Base-by-base conservation (phyloP, 2,797 vertebrate genomes). In the Emys orbicularis region DNA sequence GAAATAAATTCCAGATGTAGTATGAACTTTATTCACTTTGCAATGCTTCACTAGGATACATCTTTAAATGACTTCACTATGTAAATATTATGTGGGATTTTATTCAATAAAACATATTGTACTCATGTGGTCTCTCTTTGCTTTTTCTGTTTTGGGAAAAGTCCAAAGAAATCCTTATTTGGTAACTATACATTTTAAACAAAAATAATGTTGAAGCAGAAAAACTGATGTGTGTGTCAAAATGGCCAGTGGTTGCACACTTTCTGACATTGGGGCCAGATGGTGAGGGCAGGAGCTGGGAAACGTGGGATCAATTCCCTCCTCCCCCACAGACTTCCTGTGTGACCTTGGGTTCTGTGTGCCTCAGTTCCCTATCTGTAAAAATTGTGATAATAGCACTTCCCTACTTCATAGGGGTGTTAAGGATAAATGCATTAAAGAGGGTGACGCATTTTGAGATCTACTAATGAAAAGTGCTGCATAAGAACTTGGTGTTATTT, bases 81-180 rank as follows among this genome's bases (percentile, higher is more conserved):
- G 90, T 98, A 97, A 97, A 95, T 98, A 97, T 18, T 54, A 89
- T 90, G n/a, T 87, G 87, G 65, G 81, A 74, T 92, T 96, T 76
- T 96, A 89, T 91, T 97, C 95, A 98, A 98, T 98, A 98, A 98
- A 98, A 72, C 54, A 47, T 90, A 84, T 49, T 92, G 82, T 84
- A 53, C 84, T 87, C 37, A 88, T 9, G 53, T 94, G 90, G 54
- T 94, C 92, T 96, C 95, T 61, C 18, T 41, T 50, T 97, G 85
- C 79, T 21, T 93, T 47, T 90, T 95, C 56, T 61, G 91, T 15
- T 79, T 95, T 92, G 61, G 47, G n/a, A 74, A 86, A 90, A 96
- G 87, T 68, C 13, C 80, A 74, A 44, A 92, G 50, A 93, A 94
- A 57, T 72, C 8, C 53, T 61, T 94, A 92, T 84, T 95, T 81